Evolutionary conservation across 2,113 vertebrate genomes (phyloP).

Genomic region (Stictonetta naevosa): DNA sequence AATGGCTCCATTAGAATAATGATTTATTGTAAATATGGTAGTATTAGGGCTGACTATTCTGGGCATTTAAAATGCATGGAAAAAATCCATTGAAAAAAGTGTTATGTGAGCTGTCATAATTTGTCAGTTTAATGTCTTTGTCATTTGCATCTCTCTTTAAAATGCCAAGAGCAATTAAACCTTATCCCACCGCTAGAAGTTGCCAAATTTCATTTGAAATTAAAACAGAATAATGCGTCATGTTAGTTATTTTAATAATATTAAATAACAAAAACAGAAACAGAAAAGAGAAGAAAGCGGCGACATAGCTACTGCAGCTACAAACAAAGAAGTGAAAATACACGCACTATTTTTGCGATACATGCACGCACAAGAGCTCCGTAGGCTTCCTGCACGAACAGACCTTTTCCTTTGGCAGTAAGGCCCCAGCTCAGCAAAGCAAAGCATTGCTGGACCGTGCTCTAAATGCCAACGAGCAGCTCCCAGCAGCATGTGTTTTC

Average conservation of each 20-base stretch:
- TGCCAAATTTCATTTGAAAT: constrained; percentile 53
- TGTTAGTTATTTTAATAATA: constrained; percentile 37
- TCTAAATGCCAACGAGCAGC: neutral
- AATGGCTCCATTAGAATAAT: constrained; percentile 39
- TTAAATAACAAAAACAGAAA: constrained; percentile 41
- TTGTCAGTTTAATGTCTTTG: constrained; percentile 37
- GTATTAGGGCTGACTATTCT: constrained; percentile 8
- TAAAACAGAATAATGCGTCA: constrained; percentile 18
- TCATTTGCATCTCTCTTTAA: constrained; percentile 46
- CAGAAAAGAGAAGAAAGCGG: neutral
- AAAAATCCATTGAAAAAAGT: constrained; percentile 42
- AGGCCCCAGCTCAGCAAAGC: neutral
- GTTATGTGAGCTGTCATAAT: constrained; percentile 35
- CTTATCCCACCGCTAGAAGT: neutral
- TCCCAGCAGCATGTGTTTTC: neutral
- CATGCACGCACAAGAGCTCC: neutral
- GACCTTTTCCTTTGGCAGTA: neutral
- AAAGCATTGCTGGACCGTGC: neutral
- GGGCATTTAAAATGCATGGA: constrained; percentile 21
- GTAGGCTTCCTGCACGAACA: neutral
- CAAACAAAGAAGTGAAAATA: neutral
- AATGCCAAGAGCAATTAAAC: constrained; percentile 56
- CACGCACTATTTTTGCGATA: neutral
- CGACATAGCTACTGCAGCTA: neutral
- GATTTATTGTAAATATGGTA: constrained; percentile 41